Evolutionary conservation across 2,113 vertebrate species (phyloP), one percentile per base, ranked within the genome.

Genomic region (Cephalopterus ornatus): DNA sequence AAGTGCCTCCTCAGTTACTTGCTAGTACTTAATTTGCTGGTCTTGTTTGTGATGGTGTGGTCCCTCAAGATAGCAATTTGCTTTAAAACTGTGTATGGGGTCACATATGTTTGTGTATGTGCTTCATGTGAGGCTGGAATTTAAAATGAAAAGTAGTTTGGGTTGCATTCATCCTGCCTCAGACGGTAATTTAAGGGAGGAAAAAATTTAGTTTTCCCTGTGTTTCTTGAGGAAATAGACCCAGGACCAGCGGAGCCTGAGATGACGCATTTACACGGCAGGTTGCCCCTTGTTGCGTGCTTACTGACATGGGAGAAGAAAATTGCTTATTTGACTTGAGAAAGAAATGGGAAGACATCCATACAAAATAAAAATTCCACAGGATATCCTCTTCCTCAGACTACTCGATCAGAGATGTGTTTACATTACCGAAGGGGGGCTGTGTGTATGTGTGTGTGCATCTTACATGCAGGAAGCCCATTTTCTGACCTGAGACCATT

Each of bases 381-480:
- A 88, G 88, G 92, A 95, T 93, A 94, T 93, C 74, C 85, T 95
- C 53, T 94, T 94, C 85, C 63, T 89, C 59, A 47, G 44, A 19
- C 28, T 49, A 8, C 75, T 78, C 1, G 3, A 1, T 55, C 61
- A 70, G 85, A 93, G 39, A 9, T 71, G 22, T 92, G 50, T 85
- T 90, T 92, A 32, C 56, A 9, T 59, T 63, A 19, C 42, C 62
- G 84, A 73, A 21, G 7, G 6, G 68, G 28, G 41, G 21, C 68
- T 78, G 9, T 39, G 17, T 49, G 13, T 12, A 9, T 85, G 15
- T 32, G 5, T 61, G n/a, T 1, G 1, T 65, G 37, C 68, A 39
- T 80, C 75, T 66, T 28, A 28, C 16, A 2, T 39, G 37, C 67
- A 90, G 88, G 92, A 92, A 94, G 50, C 15, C 6, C 4, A 13